phyloP scores from a whole-genome alignment of 2,797 vertebrate genomes.

The Phaenicophaeus curvirostris region DNA sequence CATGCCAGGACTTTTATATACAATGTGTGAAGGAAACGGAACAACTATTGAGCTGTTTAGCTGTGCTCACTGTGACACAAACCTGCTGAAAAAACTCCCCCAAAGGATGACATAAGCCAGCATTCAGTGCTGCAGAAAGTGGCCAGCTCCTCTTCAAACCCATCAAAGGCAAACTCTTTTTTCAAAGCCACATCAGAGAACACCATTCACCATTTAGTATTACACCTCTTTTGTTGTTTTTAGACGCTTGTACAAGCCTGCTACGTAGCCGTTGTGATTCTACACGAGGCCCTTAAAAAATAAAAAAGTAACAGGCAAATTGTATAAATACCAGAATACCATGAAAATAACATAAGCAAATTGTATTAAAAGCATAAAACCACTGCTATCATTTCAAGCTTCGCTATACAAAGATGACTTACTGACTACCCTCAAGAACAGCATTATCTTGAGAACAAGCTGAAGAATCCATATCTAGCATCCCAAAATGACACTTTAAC shows the following conservation, averaged over 20 bases:
- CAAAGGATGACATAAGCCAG: conserved; percentile 44
- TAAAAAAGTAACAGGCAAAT: conserved; percentile 34
- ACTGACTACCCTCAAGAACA: conserved; percentile 8
- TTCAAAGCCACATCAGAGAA: conserved; percentile 60
- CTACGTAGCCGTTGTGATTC: conserved; percentile 43
- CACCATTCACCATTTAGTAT: conserved; percentile 47
- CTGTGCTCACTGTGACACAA: conserved; percentile 37
- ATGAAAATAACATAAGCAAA: conserved; percentile 33
- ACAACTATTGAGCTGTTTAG: conserved; percentile 63
- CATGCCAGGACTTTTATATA: conserved; percentile 50
- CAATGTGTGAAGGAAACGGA: conserved; percentile 60
- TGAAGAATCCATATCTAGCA: conserved; percentile 2
- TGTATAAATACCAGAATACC: conserved; percentile 42
- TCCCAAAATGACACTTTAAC: not conserved
- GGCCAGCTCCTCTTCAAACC: conserved; percentile 25
- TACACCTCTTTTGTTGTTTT: conserved; percentile 59
- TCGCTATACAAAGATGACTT: not conserved
- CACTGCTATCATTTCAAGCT: conserved; percentile 5
- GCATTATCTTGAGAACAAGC: conserved; percentile 11
- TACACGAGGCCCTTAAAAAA: conserved; percentile 54
- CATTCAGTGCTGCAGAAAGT: conserved; percentile 37
- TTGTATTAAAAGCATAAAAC: conserved; percentile 34
- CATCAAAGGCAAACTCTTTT: conserved; percentile 35
- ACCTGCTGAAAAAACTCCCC: conserved; percentile 37
- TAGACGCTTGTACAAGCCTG: conserved; percentile 22